phyloP scores from a whole-genome alignment of 2,797 vertebrate genomes.

The Phrynocephalus forsythii region DNA sequence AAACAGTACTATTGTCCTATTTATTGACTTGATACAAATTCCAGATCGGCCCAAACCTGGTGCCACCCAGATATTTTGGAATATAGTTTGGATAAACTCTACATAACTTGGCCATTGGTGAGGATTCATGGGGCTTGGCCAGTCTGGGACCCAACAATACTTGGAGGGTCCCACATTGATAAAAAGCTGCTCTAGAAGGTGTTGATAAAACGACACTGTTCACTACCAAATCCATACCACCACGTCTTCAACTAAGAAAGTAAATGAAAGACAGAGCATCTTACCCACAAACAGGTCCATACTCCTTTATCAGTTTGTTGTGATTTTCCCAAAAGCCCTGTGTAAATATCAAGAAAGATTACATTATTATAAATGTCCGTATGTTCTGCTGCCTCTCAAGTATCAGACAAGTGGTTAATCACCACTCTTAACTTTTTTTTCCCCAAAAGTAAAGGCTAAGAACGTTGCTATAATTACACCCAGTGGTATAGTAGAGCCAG shows the following conservation, averaged over 20 bases:
- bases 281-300: conserved; percentile 93
- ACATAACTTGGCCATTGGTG: background rate
- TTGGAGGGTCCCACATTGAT: background rate
- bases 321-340: conserved; percentile 88
- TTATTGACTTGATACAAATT: background rate
- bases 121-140: no score
- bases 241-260: background rate
- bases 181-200: background rate
- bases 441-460: background rate
- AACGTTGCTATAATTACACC: background rate
- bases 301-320: conserved; percentile 81
- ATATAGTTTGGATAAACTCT: background rate
- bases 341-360: conserved; percentile 51
- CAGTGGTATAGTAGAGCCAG: background rate
- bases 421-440: background rate
- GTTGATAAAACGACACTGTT: background rate
- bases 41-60: background rate
- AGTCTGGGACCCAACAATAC: background rate
- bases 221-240: background rate
- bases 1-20: no score
- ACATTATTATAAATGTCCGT: conserved; percentile 36
- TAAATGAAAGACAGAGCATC: conserved; percentile 49
- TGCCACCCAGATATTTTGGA: background rate
- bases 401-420: no score
- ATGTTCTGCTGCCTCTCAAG: background rate